Evolutionary conservation across 30 jellyfish, hydroid and myxozoan genomes (phyloP), one percentile per base, ranked within the genome.

Genomic region (Cassiopea andromeda): DNA sequence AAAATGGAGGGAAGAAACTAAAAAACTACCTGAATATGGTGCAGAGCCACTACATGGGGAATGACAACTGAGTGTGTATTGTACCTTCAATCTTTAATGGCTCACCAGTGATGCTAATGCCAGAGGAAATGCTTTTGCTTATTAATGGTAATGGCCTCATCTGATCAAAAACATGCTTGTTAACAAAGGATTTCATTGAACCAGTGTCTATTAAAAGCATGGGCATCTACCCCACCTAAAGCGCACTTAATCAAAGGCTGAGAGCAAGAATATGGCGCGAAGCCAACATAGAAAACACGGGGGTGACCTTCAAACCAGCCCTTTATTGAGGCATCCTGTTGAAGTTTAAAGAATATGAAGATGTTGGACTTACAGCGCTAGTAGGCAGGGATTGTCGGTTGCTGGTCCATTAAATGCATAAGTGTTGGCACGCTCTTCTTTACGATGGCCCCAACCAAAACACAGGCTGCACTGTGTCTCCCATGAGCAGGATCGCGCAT

Each of bases 281-380:
- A 47, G 13, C 66, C 84, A 75, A 75, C 84, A 75, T 18, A 75
- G 45, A 47, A 75, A 44, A 46, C 68, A 44, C 69, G 86, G 92
- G 86, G 86, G 85, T 84, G 87, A 84, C 87, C 86, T 84, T 73
- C 78, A 84, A 84, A 69, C 92, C 86, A 84, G 92, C 92, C 77
- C 84, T 27, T 47, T 68, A 82, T 69, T 84, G 92, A 75, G 92
- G 92, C 92, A 84, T 80, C 86, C 92, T 85, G 49, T 69, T 84
- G 85, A 71, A 84, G 92, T 84, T 84, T 84, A 72, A 84, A 84
- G 90, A 58, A 82, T 48, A 12, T 45, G 90, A 19, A 75, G 47
- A 49, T 5, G 68, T 44, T 13, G 44, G 81, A 72, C 81, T 72
- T 72, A 54, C 64, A 54, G 64, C 12, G 64, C 64, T 54, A 54